Conservation (phyloP, 2,797 vertebrate species). For the Muraenolepis orangiensis region DNA sequence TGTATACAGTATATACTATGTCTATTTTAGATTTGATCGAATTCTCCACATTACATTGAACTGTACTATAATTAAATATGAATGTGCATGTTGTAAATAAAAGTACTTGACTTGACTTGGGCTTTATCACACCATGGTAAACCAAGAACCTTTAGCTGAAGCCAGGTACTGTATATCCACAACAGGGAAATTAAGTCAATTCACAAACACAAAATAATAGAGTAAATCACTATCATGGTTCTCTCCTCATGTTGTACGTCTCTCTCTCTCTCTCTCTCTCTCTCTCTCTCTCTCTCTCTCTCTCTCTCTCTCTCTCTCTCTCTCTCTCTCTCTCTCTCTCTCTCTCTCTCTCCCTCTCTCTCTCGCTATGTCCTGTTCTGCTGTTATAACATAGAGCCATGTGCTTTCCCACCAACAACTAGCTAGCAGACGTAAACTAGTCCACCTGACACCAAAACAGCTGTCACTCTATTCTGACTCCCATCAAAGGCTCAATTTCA, state of each 20-base stretch:
- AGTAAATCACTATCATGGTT: too few relatives aligned
- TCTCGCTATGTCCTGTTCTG: neutral
- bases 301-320: neutral
- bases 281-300: neutral
- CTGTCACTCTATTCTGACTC: slow-evolving; percentile 31
- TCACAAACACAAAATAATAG: too few relatives aligned
- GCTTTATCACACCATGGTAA: too few relatives aligned
- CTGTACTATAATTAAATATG: too few relatives aligned
- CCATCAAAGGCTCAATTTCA: slow-evolving; percentile 16
- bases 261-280: neutral
- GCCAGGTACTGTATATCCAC: neutral
- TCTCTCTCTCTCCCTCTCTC: neutral
- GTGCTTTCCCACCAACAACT: slow-evolving; percentile 24
- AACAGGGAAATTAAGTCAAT: neutral
- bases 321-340: neutral
- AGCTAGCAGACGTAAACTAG: slow-evolving; percentile 23
- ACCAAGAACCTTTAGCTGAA: too few relatives aligned
- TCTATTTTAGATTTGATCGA: too few relatives aligned
- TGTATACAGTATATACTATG: too few relatives aligned
- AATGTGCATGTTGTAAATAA: too few relatives aligned
- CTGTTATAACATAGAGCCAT: neutral
- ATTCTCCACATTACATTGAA: too few relatives aligned
- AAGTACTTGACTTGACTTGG: too few relatives aligned
- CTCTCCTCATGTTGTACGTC: neutral
- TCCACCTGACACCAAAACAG: slow-evolving; percentile 21